phyloP scores from a whole-genome alignment of 2,113 vertebrate species.

The Dasyornis broadbenti region DNA sequence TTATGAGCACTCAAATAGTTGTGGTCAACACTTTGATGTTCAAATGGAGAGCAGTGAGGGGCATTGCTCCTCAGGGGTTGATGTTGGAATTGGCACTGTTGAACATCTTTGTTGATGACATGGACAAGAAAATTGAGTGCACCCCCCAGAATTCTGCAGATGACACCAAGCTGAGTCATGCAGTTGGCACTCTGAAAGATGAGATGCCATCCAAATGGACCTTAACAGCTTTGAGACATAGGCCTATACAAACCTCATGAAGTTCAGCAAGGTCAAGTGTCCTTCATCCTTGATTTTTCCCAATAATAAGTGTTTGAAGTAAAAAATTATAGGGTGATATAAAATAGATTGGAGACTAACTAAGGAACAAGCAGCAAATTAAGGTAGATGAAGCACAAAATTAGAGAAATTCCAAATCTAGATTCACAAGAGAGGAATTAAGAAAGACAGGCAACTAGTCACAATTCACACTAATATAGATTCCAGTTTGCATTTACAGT shows the following conservation, averaged over 20 bases:
- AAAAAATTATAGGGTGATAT: not conserved
- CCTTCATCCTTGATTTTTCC: not conserved
- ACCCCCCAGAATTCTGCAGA: not conserved
- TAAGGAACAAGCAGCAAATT: not conserved
- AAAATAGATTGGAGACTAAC: not conserved
- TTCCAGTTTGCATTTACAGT: not conserved
- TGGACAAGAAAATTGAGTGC: not conserved
- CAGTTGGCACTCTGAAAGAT: not conserved
- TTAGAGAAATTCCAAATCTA: not conserved
- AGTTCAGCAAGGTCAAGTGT: not conserved
- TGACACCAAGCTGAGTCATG: too few species aligned
- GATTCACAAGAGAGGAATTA: not conserved
- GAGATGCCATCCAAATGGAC: not conserved
- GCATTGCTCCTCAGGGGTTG: fast-evolving
- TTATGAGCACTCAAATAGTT: not conserved
- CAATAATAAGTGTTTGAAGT: not conserved
- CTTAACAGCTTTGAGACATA: not conserved
- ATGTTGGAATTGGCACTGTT: not conserved
- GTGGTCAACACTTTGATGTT: not conserved
- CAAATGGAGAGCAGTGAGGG: not conserved
- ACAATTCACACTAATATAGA: not conserved
- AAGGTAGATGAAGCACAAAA: not conserved
- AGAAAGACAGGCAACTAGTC: not conserved
- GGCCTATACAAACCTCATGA: not conserved
- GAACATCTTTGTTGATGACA: not conserved